Evolutionary conservation across 2,113 vertebrate genomes (phyloP), one percentile per base, ranked within the genome.

Genomic region (Pleuronectes platessa): DNA sequence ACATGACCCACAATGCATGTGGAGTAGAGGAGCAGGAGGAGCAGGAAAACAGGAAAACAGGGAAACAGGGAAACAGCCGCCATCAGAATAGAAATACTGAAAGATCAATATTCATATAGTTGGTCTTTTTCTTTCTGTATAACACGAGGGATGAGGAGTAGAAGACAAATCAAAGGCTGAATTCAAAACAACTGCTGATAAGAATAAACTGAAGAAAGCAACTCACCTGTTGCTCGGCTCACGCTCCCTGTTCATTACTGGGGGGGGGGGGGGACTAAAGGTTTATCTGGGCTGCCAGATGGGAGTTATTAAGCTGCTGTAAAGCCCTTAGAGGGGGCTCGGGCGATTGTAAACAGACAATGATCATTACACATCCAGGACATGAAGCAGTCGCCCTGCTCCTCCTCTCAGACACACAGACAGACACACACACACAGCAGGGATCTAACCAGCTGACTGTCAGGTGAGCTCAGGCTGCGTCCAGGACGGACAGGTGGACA

Each of bases 191-290:
- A 76, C 53, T 9, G 14, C 7, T 51, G 18, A 5, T 51, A 51
- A 51, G 47, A 51, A 18, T 51, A 51, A 51, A 51, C 2, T 21
- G 56, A 42, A 71, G 26, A 54, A 1, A 64, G 61, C 42, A 51
- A 45, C 71, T 82, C 76, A 90, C 89, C 86, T 90, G 86, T 81
- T 81, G 80, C 71, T 76, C 54, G 45, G 70, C 21, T 72, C 71
- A 20, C 56, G 51, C 59, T 53, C 11, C 45, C 55, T 69, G 66
- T 37, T 77, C 24, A 61, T 42, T 63, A 49, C 23, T 0, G 1
- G 10, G 10, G 45, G 31, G 62, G 67, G 0, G 1, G 10, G 10
- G 45, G 31, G 62, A 69, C 73, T 47, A 42, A 37, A 71, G 83
- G 42, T 86, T 89, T 81, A 72, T 75, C 68, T 74, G 37, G 35